Evolutionary conservation across 2,888 invertebrate species (phyloP), one percentile per base, ranked within the genome.

Genomic region (Eledona agricola): DNA sequence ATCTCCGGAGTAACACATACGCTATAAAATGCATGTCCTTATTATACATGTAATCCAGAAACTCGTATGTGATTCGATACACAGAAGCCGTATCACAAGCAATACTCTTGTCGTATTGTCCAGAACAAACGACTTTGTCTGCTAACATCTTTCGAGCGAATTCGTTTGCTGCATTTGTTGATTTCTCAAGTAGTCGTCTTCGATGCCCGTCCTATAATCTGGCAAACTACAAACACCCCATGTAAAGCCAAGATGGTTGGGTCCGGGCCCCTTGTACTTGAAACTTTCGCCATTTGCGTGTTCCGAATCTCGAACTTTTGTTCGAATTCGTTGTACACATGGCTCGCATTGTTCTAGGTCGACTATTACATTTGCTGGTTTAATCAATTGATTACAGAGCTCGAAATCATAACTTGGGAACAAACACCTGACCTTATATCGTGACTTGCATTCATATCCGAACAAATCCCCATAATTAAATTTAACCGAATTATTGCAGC

Each of bases 271-370:
- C 25, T 16, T 25, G 47, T 37, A 28, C 47, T 28, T 37, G 20
- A 37, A 47, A 47, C 25, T 47, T 47, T 35, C 22, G 32, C 40
- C 28, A 40, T 40, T 46, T 50, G 50, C 51, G 51, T 42, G 51
- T 12, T 40, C 7, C 4, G 19, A 11, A 42, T 42, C 34, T 51
- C 51, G 43, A 51, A 34, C 42, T 35, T 42, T 42, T 51, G 17
- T 35, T 42, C 35, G 34, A 19, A 34, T 43, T 43, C 31, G 35
- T 26, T 15, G 50, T 49, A 55, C 53, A 58, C 58, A 51, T 58
- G 55, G 47, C 57, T 50, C 52, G 52, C 55, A 60, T 62, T 60
- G 57, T 57, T 62, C 52, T 57, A 58, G 58, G 60, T 59, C 58
- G 57, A 51, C 55, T 37, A 54, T 54, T 51, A 51, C 43, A 55